Percentiles rank a stretch among this genome's conserved stretches.
Evolutionary conservation across 2,797 vertebrate genomes (phyloP).

Genomic region (Brotula barbata): DNA sequence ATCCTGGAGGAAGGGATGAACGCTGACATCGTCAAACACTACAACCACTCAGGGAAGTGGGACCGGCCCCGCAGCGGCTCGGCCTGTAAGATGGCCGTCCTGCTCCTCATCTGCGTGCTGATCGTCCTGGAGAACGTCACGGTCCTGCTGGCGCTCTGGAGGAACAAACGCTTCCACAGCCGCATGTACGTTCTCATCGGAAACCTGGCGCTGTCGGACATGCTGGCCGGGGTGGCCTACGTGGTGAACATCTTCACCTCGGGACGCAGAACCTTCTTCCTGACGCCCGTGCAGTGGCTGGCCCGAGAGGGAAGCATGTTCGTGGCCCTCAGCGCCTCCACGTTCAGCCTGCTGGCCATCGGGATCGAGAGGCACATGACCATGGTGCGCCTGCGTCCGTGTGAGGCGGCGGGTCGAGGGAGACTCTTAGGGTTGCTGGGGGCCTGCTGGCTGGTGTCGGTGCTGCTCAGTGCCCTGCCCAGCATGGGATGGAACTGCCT

Average conservation of each 20-base stretch:
- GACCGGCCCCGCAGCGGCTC: slow-evolving; percentile 55
- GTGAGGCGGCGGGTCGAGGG: slow-evolving; percentile 76
- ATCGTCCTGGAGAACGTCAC: slow-evolving; percentile 82
- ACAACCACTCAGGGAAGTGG: slow-evolving; percentile 82
- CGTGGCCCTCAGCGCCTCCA: slow-evolving; percentile 81
- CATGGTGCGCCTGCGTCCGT: slow-evolving; percentile 80
- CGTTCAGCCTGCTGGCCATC: slow-evolving; percentile 82
- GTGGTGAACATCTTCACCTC: slow-evolving; percentile 82
- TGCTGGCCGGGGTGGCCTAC: slow-evolving; percentile 82
- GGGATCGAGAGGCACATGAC: slow-evolving; percentile 84
- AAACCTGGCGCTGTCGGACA: slow-evolving; percentile 82
- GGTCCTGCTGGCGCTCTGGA: slow-evolving; percentile 79
- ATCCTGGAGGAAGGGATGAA: slow-evolving; percentile 74
- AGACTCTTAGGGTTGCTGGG: slow-evolving; percentile 76
- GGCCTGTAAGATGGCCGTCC: slow-evolving; percentile 68
- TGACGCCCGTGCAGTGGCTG: slow-evolving; percentile 78
- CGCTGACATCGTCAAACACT: slow-evolving; percentile 70
- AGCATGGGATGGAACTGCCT: slow-evolving; percentile 83
- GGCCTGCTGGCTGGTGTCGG: slow-evolving; percentile 80
- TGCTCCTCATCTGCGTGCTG: slow-evolving; percentile 77
- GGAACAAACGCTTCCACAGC: slow-evolving; percentile 82
- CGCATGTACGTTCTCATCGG: slow-evolving; percentile 84
- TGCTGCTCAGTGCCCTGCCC: slow-evolving; percentile 78
- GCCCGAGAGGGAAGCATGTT: slow-evolving; percentile 83
- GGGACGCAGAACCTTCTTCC: slow-evolving; percentile 74